phyloP scores from a whole-genome alignment of 2,888 invertebrate species.

The Hemaris fuciformis region DNA sequence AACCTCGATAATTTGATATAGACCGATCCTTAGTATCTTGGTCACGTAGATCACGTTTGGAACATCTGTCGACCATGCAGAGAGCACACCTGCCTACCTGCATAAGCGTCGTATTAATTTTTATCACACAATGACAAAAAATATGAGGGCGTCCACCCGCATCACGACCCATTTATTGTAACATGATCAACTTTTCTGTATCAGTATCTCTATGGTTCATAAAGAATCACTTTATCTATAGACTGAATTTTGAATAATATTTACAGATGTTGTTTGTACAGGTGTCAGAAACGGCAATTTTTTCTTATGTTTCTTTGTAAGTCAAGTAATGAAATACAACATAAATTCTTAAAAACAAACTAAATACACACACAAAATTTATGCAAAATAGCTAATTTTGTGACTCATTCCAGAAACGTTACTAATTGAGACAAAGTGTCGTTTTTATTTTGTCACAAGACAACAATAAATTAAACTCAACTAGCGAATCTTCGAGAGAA shows the following conservation, averaged over 20 bases:
- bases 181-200: neutral
- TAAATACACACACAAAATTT: too few species aligned
- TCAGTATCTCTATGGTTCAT: neutral
- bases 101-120: conserved; percentile 22
- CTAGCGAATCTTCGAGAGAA: neutral
- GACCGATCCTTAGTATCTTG: conserved; percentile 93
- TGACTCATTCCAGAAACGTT: too few species aligned
- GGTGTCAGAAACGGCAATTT: too few species aligned
- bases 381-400: too few species aligned
- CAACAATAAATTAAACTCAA: neutral
- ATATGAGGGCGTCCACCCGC: conserved; percentile 18
- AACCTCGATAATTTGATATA: conserved; percentile 60
- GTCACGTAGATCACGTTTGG: neutral
- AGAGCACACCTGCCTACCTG: conserved; percentile 51
- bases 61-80: conserved; percentile 13
- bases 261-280: too few species aligned
- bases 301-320: too few species aligned
- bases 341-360: too few species aligned
- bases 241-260: too few species aligned
- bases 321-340: too few species aligned
- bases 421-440: too few species aligned
- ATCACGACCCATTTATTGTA: conserved; percentile 7
- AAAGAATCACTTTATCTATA: too few species aligned
- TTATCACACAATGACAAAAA: neutral
- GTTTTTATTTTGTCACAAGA: too few species aligned